Evolutionary conservation across 2,113 vertebrate species (phyloP), one percentile per base, ranked within the genome.

Genomic region (Speoplatyrhinus poulsoni): DNA sequence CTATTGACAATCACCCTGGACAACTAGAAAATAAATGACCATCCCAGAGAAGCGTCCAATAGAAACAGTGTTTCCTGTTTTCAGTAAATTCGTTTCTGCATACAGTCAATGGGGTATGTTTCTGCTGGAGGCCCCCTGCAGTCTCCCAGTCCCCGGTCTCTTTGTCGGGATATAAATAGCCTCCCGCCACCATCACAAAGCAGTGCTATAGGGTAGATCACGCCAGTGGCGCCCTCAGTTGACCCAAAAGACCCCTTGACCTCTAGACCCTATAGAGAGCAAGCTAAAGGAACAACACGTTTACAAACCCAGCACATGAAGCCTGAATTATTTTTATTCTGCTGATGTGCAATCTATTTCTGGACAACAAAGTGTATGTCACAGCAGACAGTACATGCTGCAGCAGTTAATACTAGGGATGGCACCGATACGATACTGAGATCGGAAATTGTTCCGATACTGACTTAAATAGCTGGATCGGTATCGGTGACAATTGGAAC

Each of bases 141-240:
- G 84, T 84, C 80, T 72, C 77, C 77, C 60, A 69, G 72, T 82
- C 65, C 69, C 85, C 70, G 32, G n/a, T 52, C 50, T 63, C 64
- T 71, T 62, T 62, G 19, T 74, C 58, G 49, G 77, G 80, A 73
- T 89, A 87, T 85, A 90, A 88, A 90, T 87, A 88, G 82, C 85
- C 64, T 62, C 67, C 77, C 74, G 75, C 77, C 65, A 69, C 76
- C 75, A 80, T 79, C 81, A 83, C 70, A 82, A 75, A 87, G 67
- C 13, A 3, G 47, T 60, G 80, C 83, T 84, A 73, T 75, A 76
- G 76, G 81, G 68, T 57, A 63, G 68, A 80, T 77, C 36, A 41
- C 36, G 77, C 55, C 67, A 76, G 76, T 61, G 6, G 1, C 60
- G 0, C 56, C 54, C 67, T 63, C 64, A 33, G 36, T 46, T 85